These are phyloP conservation scores for Nineta flava DNA, from an alignment of 2,888 invertebrate genomes.

Conservation along the genomic window DNA sequence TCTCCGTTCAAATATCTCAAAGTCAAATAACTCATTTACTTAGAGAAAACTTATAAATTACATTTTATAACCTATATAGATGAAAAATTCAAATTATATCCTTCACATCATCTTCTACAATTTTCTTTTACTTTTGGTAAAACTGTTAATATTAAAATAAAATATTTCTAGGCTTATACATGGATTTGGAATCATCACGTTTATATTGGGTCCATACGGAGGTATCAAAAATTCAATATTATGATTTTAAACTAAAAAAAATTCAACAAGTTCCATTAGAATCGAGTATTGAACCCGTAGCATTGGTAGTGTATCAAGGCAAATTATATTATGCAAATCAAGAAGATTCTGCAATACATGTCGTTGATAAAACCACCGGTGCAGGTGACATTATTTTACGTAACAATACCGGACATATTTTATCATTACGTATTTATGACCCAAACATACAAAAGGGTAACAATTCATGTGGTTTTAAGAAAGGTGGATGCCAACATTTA, in stretches of 20 bases:
- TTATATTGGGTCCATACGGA: conserved; percentile 57
- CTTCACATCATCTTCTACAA: too few species aligned
- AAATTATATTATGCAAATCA: conserved; percentile 53
- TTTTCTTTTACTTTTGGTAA: too few species aligned
- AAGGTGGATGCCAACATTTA: conserved; percentile 51
- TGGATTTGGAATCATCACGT: conserved; percentile 39
- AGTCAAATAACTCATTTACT: too few species aligned
- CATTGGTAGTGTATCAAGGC: conserved; percentile 48
- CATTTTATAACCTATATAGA: too few species aligned
- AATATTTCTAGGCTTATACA: conserved; percentile 35
- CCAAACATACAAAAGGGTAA: conserved; percentile 41
- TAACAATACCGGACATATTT: conserved; percentile 43
- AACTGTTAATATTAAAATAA: conserved; percentile 7
- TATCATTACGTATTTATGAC: conserved; percentile 56
- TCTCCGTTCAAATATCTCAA: too few species aligned
- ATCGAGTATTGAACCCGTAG: conserved; percentile 32
- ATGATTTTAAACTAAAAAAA: conserved; percentile 18
- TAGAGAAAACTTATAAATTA: too few species aligned
- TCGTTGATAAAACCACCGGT: conserved; percentile 42
- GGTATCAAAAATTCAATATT: conserved; percentile 41
- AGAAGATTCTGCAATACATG: conserved; percentile 41
- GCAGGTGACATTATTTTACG: conserved; percentile 31
- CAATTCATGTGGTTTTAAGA: conserved; percentile 38
- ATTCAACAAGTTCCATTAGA: conserved; percentile 10
- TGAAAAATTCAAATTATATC: too few species aligned